These are phyloP conservation scores for Gisinianus flammeolus DNA, from an alignment of 2,888 invertebrate genomes.

Conservation along the genomic window DNA sequence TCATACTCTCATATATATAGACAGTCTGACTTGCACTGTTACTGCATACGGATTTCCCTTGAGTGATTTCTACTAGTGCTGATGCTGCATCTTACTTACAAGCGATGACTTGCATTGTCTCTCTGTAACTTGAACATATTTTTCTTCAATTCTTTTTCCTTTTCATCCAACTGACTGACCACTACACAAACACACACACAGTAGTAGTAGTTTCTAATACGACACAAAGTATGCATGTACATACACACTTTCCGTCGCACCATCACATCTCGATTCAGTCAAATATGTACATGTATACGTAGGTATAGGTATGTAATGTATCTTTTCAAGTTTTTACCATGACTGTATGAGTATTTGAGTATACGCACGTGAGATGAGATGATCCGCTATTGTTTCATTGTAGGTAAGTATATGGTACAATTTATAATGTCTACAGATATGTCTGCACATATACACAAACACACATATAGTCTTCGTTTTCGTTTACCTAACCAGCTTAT, in stretches of 20 bases:
- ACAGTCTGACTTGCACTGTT: background rate
- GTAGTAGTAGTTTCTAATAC: background rate
- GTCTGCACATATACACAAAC: background rate
- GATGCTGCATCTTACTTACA: conserved; percentile 33
- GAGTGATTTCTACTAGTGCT: background rate
- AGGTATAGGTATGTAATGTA: background rate
- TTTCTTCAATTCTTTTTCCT: background rate
- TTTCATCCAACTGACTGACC: conserved; percentile 22
- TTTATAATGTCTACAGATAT: background rate
- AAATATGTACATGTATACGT: background rate
- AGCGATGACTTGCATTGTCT: conserved; percentile 23
- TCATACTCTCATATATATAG: background rate
- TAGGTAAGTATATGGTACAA: background rate
- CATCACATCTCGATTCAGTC: background rate
- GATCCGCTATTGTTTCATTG: background rate
- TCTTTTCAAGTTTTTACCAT: too few species aligned
- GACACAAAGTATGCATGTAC: background rate
- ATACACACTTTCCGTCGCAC: background rate
- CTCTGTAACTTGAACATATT: background rate
- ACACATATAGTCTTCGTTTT: background rate
- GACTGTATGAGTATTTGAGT: too few species aligned
- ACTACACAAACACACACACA: background rate
- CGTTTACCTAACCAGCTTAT: conserved; percentile 23
- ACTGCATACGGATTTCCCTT: background rate
- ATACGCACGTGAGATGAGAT: too few species aligned